These are phyloP conservation scores for Galeruca laticollis DNA, from an alignment of 2,888 invertebrate genomes.

Conservation along the genomic window DNA sequence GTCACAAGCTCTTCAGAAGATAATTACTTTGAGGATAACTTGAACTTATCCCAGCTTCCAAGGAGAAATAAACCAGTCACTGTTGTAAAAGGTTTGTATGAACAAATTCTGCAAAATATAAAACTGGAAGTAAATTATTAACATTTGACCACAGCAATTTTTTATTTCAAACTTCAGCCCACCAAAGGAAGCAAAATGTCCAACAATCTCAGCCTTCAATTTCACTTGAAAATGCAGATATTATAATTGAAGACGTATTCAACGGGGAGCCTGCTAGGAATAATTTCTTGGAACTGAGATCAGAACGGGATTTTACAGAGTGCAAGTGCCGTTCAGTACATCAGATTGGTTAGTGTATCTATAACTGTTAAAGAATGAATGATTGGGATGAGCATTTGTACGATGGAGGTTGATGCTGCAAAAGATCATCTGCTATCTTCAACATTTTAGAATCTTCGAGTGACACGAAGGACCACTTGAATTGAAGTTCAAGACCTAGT, in stretches of 20 bases:
- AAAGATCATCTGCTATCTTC: too few species aligned
- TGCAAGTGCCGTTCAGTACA: neutral
- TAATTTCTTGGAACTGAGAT: too few species aligned
- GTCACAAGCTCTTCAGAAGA: neutral
- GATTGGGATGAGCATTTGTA: too few species aligned
- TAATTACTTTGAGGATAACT: neutral
- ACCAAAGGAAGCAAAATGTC: too few species aligned
- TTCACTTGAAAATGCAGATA: neutral
- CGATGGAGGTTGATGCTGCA: too few species aligned
- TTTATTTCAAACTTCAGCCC: neutral
- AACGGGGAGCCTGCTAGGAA: neutral
- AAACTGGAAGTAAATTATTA: neutral
- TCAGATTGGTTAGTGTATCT: neutral
- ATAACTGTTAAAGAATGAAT: too few species aligned
- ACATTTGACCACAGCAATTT: neutral
- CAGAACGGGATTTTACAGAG: neutral
- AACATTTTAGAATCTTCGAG: too few species aligned
- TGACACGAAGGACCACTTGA: too few species aligned
- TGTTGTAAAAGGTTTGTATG: neutral
- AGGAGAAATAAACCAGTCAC: neutral
- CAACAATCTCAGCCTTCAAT: neutral
- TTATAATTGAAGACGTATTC: neutral
- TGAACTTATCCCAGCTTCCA: conserved; percentile 5
- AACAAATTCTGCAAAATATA: neutral
- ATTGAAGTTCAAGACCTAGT: too few species aligned